Conservation (phyloP, 2,113 vertebrate genomes). For the Heterochromis multidens region DNA sequence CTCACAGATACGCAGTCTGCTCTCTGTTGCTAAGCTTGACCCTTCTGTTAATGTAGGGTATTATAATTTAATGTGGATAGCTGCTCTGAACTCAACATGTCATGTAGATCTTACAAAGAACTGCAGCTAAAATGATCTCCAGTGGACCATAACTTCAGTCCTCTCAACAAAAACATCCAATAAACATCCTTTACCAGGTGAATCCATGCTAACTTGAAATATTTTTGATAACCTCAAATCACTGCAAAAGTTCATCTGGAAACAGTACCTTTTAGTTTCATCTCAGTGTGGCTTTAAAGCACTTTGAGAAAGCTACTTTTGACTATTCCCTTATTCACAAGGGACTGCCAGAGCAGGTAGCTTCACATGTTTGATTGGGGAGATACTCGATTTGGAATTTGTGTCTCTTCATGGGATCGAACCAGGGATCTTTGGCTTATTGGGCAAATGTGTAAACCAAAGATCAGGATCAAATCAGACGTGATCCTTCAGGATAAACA, state of each 20-base stretch:
- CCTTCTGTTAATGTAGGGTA: neutral
- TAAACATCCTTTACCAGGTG: neutral
- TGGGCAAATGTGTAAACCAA: neutral
- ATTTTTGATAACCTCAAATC: neutral
- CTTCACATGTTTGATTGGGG: neutral
- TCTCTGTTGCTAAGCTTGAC: slow-evolving; percentile 5
- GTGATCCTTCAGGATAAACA: neutral
- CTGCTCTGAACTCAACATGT: neutral
- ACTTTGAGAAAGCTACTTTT: neutral
- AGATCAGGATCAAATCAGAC: neutral
- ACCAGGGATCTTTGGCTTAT: neutral
- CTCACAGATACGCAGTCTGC: slow-evolving; percentile 5
- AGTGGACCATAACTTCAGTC: neutral
- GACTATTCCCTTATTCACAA: neutral
- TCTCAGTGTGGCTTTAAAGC: neutral
- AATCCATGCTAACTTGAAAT: neutral
- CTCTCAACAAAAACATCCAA: neutral
- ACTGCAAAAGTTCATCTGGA: neutral
- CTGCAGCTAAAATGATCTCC: neutral
- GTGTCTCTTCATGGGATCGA: neutral
- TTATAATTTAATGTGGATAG: neutral
- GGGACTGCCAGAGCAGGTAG: neutral
- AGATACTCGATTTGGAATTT: neutral
- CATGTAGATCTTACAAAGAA: neutral
- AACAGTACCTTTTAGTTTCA: neutral